Percentiles rank a stretch among this genome's conserved stretches.
Evolutionary conservation across 2,113 vertebrate genomes (phyloP).

Genomic region (Hippocampus guttulatus): DNA sequence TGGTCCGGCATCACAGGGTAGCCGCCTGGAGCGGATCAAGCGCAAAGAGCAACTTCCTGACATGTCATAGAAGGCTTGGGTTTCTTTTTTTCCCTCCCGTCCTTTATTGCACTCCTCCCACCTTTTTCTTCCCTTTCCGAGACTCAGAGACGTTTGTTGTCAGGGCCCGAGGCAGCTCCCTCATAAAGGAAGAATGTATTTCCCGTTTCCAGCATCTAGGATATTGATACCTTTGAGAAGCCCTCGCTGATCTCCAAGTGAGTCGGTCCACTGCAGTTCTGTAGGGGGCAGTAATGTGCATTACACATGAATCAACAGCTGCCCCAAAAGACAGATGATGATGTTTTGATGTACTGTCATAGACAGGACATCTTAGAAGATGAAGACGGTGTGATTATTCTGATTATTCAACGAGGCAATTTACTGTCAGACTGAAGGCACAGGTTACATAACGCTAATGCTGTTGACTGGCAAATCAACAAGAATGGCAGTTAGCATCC

Average conservation of each 20-base stretch:
- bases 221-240: constrained; percentile 35
- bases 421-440: constrained; percentile 30
- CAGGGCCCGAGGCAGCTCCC: constrained; percentile 53
- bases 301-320: neutral
- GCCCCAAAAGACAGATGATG: no score
- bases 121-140: constrained; percentile 47
- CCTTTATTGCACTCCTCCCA: constrained; percentile 9
- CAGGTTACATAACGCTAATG: constrained; percentile 36
- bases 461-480: constrained; percentile 44
- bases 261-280: no score
- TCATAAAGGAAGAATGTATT: constrained; percentile 57
- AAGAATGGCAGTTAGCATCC: constrained; percentile 46
- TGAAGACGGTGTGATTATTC: constrained; percentile 18
- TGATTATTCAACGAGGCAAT: constrained; percentile 23
- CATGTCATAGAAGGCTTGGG: constrained; percentile 58
- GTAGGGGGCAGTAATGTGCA: no score
- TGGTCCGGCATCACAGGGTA: constrained; percentile 52
- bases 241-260: no score
- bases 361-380: neutral
- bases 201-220: constrained; percentile 47
- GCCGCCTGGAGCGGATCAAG: constrained; percentile 43
- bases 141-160: constrained; percentile 59
- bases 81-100: constrained; percentile 40
- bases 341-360: no score
- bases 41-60: constrained; percentile 70